Evolutionary conservation across 35 echinoderm and acorn worm species (phyloP).

Genomic region (Patiria miniata): DNA sequence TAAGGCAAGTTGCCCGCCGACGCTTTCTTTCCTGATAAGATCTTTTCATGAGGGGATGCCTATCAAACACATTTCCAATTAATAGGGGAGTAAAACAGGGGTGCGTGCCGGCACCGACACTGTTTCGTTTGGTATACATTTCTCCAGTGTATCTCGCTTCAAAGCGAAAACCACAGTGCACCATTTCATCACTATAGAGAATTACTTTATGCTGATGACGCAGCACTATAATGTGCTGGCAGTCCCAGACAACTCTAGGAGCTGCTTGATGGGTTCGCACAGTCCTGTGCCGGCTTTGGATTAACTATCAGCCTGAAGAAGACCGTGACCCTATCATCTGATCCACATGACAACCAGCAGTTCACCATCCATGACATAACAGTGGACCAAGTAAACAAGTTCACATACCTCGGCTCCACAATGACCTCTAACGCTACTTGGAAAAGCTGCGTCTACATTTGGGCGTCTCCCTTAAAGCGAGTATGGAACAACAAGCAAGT

Average conservation of each 20-base stretch:
- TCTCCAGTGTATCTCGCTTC: constrained; percentile 10
- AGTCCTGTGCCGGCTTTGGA: constrained; percentile 22
- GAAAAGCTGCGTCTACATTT: constrained; percentile 7
- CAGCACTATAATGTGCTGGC: constrained; percentile 5
- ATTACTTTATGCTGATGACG: constrained; percentile 32
- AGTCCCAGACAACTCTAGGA: neutral
- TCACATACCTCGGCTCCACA: neutral
- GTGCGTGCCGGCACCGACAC: constrained; percentile 23
- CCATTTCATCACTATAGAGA: neutral
- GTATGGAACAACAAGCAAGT: constrained; percentile 2
- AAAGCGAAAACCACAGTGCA: constrained; percentile 22
- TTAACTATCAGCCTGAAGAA: constrained; percentile 25
- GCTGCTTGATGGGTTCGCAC: neutral
- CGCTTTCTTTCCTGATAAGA: constrained; percentile 41
- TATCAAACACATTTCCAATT: constrained; percentile 16
- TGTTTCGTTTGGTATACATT: constrained; percentile 1
- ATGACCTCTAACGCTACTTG: neutral
- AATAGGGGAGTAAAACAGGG: constrained; percentile 51
- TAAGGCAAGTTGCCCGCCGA: constrained; percentile 45
- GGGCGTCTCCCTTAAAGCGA: constrained; percentile 2
- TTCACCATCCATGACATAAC: too few species aligned
- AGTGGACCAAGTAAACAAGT: neutral
- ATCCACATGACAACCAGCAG: neutral
- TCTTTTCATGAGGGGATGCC: constrained; percentile 41
- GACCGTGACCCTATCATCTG: neutral